These are phyloP conservation scores for Herpetotheres cachinnans DNA, from an alignment of 2,113 vertebrate species.

Conservation along the genomic window DNA sequence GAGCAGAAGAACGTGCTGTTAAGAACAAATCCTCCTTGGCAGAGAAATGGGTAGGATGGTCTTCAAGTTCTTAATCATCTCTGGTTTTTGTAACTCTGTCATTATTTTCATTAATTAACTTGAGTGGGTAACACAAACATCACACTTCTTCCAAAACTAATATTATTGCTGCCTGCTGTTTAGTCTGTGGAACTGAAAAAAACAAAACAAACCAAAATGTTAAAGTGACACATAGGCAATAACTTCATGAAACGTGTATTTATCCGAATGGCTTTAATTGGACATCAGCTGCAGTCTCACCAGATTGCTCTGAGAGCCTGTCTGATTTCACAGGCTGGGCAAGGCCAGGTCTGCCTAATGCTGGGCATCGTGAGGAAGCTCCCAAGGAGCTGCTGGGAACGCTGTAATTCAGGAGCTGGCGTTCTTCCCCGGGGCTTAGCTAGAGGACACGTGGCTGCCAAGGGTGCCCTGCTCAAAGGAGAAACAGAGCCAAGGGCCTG, in stretches of 20 bases:
- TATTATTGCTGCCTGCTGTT: slow-evolving; percentile 17
- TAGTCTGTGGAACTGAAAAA: not conserved
- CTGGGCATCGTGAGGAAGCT: not conserved
- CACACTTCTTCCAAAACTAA: slow-evolving; percentile 7
- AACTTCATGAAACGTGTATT: not conserved
- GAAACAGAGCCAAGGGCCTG: accelerated
- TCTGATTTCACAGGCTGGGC: not conserved
- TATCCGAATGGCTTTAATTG: not conserved
- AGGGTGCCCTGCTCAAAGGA: not conserved
- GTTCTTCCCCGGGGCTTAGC: not conserved
- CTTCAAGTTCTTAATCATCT: slow-evolving; percentile 39
- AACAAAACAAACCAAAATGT: not conserved
- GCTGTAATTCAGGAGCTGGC: not conserved
- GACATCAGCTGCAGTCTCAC: not conserved
- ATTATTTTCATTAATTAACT: slow-evolving; percentile 44
- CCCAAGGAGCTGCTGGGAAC: not conserved
- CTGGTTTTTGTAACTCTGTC: slow-evolving; percentile 20
- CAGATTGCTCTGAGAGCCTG: not conserved
- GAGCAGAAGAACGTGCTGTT: not conserved
- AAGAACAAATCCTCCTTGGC: not conserved
- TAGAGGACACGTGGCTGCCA: not conserved
- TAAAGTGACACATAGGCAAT: not conserved
- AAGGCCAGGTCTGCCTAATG: not conserved
- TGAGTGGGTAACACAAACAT: slow-evolving; percentile 13
- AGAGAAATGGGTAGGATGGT: not conserved